Conservation (phyloP, 2,888 invertebrate species). For the Rhaphigaster nebulosa region DNA sequence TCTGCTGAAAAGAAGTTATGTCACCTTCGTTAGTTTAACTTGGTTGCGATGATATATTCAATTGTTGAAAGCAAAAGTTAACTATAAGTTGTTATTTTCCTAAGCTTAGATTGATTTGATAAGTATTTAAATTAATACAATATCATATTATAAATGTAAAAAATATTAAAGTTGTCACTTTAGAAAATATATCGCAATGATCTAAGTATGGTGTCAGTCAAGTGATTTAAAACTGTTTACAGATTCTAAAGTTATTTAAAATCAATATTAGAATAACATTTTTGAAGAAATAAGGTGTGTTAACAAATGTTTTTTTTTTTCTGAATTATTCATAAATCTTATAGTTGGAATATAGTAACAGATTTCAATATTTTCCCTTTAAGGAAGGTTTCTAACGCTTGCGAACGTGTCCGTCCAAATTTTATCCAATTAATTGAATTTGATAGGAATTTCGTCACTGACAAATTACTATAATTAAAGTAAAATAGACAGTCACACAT, state of each 20-base stretch:
- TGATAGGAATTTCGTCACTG: background rate
- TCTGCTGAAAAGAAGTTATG: too few species aligned
- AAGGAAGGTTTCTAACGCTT: background rate
- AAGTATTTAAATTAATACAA: too few species aligned
- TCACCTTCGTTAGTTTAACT: too few species aligned
- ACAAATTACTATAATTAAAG: background rate
- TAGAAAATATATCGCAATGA: too few species aligned
- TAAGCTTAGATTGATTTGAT: too few species aligned
- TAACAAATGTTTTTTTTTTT: background rate
- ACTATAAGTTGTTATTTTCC: too few species aligned
- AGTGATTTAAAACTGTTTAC: background rate
- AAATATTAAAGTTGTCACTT: too few species aligned
- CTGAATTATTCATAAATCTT: background rate
- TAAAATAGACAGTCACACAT: background rate
- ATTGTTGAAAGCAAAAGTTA: too few species aligned
- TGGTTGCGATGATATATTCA: too few species aligned
- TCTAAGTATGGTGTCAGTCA: too few species aligned
- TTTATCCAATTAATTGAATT: constrained; percentile 23
- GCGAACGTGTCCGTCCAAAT: background rate
- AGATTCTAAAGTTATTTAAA: background rate
- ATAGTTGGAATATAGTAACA: background rate
- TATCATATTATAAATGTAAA: too few species aligned
- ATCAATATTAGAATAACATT: background rate
- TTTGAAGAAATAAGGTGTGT: background rate
- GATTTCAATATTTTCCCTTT: background rate